phyloP scores from a whole-genome alignment of 2,888 invertebrate species.

The Leptinotarsa rubiginosa region DNA sequence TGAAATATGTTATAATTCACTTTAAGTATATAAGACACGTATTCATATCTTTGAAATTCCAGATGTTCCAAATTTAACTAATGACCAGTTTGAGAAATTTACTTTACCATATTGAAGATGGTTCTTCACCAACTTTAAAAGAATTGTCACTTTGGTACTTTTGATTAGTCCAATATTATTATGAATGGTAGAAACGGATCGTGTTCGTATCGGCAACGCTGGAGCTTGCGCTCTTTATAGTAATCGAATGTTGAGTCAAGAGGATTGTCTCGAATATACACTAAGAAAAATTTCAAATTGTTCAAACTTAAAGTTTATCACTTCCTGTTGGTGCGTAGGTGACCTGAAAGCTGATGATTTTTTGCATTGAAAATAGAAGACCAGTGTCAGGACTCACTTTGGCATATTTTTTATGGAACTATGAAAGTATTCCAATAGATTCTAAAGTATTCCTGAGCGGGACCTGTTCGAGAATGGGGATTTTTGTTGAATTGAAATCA shows the following conservation, averaged over 20 bases:
- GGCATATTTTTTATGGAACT: too few species aligned
- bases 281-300: conserved; percentile 21
- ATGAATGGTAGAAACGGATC: not conserved
- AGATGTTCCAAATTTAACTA: too few species aligned
- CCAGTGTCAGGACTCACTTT: not conserved
- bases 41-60: too few species aligned
- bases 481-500: too few species aligned
- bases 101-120: too few species aligned
- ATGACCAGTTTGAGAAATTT: too few species aligned
- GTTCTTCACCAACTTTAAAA: too few species aligned
- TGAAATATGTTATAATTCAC: too few species aligned
- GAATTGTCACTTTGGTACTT: not conserved
- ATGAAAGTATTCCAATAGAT: too few species aligned
- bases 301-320: conserved; percentile 9
- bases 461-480: too few species aligned
- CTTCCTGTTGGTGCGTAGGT: conserved; percentile 4
- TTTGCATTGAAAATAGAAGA: not conserved
- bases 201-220: not conserved
- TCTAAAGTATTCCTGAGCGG: too few species aligned
- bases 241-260: conserved; percentile 22
- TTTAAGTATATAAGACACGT: too few species aligned
- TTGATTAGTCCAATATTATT: not conserved
- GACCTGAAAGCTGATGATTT: not conserved
- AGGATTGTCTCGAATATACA: conserved; percentile 21
- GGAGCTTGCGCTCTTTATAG: conserved; percentile 30